These are phyloP conservation scores for Leptocoma aspasia DNA, from an alignment of 2,113 vertebrate genomes.

Conservation along the genomic window DNA sequence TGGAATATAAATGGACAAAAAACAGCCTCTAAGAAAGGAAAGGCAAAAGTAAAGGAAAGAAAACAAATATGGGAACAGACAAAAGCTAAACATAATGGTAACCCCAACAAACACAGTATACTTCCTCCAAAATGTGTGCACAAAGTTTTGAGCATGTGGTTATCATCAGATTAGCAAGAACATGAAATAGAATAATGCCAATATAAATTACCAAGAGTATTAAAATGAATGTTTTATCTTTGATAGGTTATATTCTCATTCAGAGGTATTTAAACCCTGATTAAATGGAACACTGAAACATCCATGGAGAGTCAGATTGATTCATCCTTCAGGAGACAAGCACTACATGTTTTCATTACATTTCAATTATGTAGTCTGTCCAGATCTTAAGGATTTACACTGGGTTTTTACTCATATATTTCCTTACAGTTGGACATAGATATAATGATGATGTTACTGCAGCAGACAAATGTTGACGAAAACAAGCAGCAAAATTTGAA, in stretches of 20 bases:
- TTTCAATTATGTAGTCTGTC: slow-evolving; percentile 10
- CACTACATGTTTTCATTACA: slow-evolving; percentile 14
- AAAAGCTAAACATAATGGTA: not conserved
- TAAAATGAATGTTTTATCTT: not conserved
- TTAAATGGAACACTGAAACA: slow-evolving; percentile 1
- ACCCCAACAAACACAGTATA: not conserved
- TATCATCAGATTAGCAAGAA: not conserved
- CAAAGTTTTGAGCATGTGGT: not conserved
- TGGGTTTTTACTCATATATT: not conserved
- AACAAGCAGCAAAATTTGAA: not conserved
- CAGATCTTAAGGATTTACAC: slow-evolving; percentile 27
- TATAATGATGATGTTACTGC: not conserved
- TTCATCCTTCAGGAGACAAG: not conserved
- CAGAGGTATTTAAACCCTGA: slow-evolving; percentile 15
- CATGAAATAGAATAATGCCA: not conserved
- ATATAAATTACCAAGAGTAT: not conserved
- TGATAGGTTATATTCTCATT: not conserved
- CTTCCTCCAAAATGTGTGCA: not conserved
- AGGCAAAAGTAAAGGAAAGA: not conserved
- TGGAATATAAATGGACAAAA: slow-evolving; percentile 26
- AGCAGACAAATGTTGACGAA: not conserved
- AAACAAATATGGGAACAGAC: not conserved
- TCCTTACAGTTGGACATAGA: not conserved
- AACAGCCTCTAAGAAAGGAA: not conserved
- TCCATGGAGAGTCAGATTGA: not conserved